Conservation (phyloP, 2,113 vertebrate genomes). For the Chelonoidis abingdonii region DNA sequence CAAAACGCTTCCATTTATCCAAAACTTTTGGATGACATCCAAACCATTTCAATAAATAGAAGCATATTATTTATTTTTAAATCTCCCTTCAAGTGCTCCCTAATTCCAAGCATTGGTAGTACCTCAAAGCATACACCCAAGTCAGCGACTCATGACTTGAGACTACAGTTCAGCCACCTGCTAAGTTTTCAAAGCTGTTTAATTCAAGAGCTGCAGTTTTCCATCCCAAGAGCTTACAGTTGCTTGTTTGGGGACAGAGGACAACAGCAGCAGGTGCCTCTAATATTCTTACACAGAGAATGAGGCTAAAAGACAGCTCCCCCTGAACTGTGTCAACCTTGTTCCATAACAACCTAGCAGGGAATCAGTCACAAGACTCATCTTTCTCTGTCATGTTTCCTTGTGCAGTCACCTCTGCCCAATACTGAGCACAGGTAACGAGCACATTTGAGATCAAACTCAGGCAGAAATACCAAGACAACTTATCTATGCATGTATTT, state of each 20-base stretch:
- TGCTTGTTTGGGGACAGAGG: background rate
- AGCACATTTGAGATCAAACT: background rate
- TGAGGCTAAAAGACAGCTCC: accelerated
- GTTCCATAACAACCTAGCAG: accelerated
- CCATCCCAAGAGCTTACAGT: background rate
- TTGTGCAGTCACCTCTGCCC: background rate
- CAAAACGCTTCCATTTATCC: background rate
- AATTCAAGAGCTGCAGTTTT: conserved; percentile 1
- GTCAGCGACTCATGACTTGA: conserved; percentile 76
- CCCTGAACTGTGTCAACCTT: background rate
- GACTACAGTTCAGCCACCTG: conserved; percentile 72
- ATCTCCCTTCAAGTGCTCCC: conserved; percentile 53
- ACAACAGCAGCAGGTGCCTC: conserved; percentile 18
- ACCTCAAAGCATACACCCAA: conserved; percentile 71
- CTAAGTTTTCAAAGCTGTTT: conserved; percentile 38
- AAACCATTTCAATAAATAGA: background rate
- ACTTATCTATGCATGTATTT: accelerated
- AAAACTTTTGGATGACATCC: background rate
- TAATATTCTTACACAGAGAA: background rate
- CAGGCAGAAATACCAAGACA: background rate
- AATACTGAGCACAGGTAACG: background rate
- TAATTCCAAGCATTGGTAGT: conserved; percentile 53
- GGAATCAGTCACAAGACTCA: background rate
- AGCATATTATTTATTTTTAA: background rate
- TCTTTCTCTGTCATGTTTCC: background rate